These are phyloP conservation scores for Diaphora mendica DNA, from an alignment of 2,888 invertebrate species.

Conservation along the genomic window DNA sequence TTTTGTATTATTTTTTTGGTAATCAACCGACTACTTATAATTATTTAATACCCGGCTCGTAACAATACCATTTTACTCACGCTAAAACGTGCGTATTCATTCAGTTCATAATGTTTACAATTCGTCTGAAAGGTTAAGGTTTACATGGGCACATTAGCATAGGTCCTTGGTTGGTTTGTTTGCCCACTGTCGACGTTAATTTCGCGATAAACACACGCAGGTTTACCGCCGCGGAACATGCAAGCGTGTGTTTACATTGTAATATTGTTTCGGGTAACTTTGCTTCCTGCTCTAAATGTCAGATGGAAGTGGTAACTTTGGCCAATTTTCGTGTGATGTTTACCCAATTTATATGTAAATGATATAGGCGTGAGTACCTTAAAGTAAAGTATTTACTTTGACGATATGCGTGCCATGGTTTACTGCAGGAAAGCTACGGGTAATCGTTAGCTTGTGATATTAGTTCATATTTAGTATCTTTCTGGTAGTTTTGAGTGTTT, in stretches of 20 bases:
- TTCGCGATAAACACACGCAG: slow-evolving; percentile 34
- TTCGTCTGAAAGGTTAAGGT: slow-evolving; percentile 10
- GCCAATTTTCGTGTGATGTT: slow-evolving; percentile 15
- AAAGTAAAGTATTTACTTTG: neutral
- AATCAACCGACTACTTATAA: too few relatives aligned
- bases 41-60: too few relatives aligned
- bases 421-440: neutral
- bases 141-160: slow-evolving; percentile 24
- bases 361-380: neutral
- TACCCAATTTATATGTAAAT: neutral
- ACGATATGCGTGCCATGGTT: neutral
- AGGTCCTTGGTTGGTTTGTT: slow-evolving; percentile 21
- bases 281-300: slow-evolving; percentile 29
- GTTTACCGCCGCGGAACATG: slow-evolving; percentile 23
- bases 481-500: too few relatives aligned
- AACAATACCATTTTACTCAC: too few relatives aligned
- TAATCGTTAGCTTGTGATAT: neutral
- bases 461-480: too few relatives aligned
- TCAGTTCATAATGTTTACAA: neutral
- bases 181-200: slow-evolving; percentile 39
- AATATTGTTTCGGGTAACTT: slow-evolving; percentile 27
- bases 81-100: slow-evolving; percentile 1
- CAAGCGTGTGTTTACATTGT: slow-evolving; percentile 33
- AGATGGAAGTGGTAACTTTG: slow-evolving; percentile 8
- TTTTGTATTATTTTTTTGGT: too few relatives aligned